Evolutionary conservation across 2,888 invertebrate species (phyloP), one percentile per base, ranked within the genome.

Genomic region (Ethmia dodecea): DNA sequence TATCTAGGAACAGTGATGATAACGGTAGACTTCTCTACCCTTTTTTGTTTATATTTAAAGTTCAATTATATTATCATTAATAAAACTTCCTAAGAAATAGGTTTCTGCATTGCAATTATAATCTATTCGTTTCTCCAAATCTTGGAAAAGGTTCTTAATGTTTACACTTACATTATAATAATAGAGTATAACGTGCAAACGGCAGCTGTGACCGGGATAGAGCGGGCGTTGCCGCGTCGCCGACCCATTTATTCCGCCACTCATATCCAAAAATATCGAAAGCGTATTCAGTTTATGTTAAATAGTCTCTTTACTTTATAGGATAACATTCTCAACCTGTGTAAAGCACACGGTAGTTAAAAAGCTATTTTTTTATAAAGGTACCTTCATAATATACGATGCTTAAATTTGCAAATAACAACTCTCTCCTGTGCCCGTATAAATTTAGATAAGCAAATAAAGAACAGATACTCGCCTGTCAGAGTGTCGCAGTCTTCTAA

Each of bases 241-340:
- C 62, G 60, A 65, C 81, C 83, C 69, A 81, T 76, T 62, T 66
- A 78, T 78, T 76, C 66, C 67, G 63, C 61, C 64, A 72, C 72
- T 68, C 75, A 76, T 73, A 77, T 79, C 80, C 80, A 65, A 72
- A 84, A 83, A 83, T 84, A 84, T 73, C 84, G 59, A 70, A 75
- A 71, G 62, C 64, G 56, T 54, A 49, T 52, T 52, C 46, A 40
- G 27, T 50, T 52, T 52, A 57, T 58, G 47, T 51, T 46, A 46
- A 52, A 50, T 50, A 46, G 37, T 5, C 13, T 22, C 31, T 36
- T 30, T 13, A 13, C 8, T 20, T 20, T 10, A 25, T 25, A 43
- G 13, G 24, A 25, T 35, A 33, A 37, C 33, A 35, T 28, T 20
- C 27, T 29, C 25, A 15, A 26, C 11, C n/a, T 24, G 20, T 27